Percentiles rank a stretch among this genome's conserved stretches.
Conservation (phyloP, 2,888 invertebrate species). For the Arenicola marina region DNA sequence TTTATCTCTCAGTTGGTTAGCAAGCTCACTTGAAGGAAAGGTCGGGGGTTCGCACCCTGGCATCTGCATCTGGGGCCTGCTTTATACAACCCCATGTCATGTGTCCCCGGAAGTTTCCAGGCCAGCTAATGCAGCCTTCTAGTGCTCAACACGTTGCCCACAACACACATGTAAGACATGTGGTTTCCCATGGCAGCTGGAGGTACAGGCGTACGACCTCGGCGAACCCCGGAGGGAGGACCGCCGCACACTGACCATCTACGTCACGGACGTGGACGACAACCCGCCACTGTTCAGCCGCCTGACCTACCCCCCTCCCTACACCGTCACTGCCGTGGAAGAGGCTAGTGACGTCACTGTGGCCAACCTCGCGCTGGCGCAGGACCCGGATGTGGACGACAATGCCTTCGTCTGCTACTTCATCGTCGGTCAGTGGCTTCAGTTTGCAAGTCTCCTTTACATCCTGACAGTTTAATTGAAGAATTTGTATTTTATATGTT, state of each 20-base stretch:
- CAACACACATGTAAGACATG: too few species aligned
- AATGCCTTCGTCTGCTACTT: conserved; percentile 88
- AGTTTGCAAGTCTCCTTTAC: too few species aligned
- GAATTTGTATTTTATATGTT: too few species aligned
- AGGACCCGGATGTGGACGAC: conserved; percentile 77
- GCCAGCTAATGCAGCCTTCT: too few species aligned
- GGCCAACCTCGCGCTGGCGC: conserved; percentile 61
- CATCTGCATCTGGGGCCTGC: too few species aligned
- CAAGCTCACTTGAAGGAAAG: too few species aligned
- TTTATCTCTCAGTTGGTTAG: too few species aligned
- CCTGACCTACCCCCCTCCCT: conserved; percentile 30
- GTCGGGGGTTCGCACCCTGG: too few species aligned
- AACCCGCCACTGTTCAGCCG: conserved; percentile 51
- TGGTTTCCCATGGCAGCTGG: conserved; percentile 38
- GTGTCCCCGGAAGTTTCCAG: too few species aligned
- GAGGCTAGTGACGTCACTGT: conserved; percentile 32
- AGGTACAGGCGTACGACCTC: conserved; percentile 77
- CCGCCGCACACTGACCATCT: conserved; percentile 72
- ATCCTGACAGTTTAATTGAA: too few species aligned
- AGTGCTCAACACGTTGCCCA: too few species aligned
- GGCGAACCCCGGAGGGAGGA: conserved; percentile 79
- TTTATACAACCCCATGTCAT: too few species aligned
- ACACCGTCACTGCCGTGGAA: conserved; percentile 37
- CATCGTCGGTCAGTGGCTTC: conserved; percentile 77
- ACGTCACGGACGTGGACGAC: conserved; percentile 51